Percentiles rank a stretch among this genome's conserved stretches.
These are phyloP conservation scores for Muscicapa adusta DNA, from an alignment of 2,113 vertebrate genomes.

Conservation along the genomic window DNA sequence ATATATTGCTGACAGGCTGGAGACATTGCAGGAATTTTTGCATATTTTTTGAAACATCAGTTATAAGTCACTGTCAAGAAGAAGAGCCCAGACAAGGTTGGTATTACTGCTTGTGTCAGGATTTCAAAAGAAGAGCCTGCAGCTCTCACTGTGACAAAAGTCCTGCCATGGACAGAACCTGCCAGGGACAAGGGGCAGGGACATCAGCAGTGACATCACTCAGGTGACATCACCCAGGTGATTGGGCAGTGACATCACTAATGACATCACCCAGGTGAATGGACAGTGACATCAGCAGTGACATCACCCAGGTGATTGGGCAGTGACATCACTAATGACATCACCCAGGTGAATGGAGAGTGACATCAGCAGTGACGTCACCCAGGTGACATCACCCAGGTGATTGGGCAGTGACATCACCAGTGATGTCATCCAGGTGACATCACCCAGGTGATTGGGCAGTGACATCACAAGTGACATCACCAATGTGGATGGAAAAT, in stretches of 20 bases:
- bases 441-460: too few species aligned
- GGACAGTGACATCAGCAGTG: not conserved
- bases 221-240: not conserved
- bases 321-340: not conserved
- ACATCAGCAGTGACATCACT: not conserved
- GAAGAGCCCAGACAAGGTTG: not conserved
- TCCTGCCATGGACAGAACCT: not conserved
- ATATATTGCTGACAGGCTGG: conserved; percentile 31
- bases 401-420: too few species aligned
- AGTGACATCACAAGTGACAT: not conserved
- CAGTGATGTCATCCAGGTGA: not conserved
- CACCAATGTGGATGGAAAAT: not conserved
- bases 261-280: not conserved
- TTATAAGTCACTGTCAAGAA: conserved; percentile 29
- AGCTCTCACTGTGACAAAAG: not conserved
- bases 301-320: not conserved
- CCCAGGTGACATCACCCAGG: too few species aligned
- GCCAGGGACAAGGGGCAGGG: not conserved
- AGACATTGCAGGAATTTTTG: not conserved
- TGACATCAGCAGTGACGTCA: too few species aligned
- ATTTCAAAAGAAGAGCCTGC: conserved; percentile 29
- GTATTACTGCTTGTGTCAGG: not conserved
- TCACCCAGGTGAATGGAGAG: not conserved
- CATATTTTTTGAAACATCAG: conserved; percentile 18
- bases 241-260: not conserved